Conservation (phyloP, 2,888 invertebrate genomes). For the Lithophane ornitopus region DNA sequence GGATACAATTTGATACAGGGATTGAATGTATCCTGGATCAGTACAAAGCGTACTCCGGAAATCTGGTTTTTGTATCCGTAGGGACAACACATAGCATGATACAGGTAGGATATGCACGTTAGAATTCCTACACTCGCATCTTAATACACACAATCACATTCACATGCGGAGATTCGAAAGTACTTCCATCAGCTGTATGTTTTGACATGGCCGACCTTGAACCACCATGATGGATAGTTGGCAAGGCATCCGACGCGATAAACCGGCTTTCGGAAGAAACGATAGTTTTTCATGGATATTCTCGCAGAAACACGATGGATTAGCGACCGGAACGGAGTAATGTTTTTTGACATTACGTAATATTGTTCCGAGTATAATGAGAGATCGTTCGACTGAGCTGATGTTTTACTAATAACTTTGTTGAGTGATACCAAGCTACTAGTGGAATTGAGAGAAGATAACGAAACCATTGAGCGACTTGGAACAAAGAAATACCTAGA, state of each 20-base stretch:
- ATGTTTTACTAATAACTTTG: slow-evolving; percentile 44
- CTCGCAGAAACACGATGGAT: slow-evolving; percentile 62
- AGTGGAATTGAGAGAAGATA: slow-evolving; percentile 1
- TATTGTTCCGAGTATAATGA: slow-evolving; percentile 36
- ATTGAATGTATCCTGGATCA: slow-evolving; percentile 20
- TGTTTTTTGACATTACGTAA: slow-evolving; percentile 61
- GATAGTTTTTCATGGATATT: slow-evolving; percentile 64
- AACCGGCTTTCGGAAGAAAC: slow-evolving; percentile 67
- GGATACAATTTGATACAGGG: slow-evolving; percentile 38
- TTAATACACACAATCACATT: slow-evolving; percentile 1
- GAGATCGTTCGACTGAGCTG: slow-evolving; percentile 32
- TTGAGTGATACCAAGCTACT: slow-evolving; percentile 21
- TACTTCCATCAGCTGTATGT: slow-evolving; percentile 68
- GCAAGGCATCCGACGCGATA: slow-evolving; percentile 69
- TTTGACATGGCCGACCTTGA: slow-evolving; percentile 77
- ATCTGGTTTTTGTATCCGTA: slow-evolving; percentile 2
- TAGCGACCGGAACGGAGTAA: slow-evolving; percentile 55
- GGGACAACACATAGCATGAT: background rate
- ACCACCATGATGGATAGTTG: slow-evolving; percentile 72
- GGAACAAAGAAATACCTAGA: background rate
- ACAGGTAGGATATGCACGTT: background rate
- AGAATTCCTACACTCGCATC: background rate
- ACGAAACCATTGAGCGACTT: background rate
- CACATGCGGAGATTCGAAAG: slow-evolving; percentile 37
- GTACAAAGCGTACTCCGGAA: slow-evolving; percentile 3